Percentiles rank a stretch among this genome's conserved stretches.
These are phyloP conservation scores for Malacoctenus gilli DNA, from an alignment of 2,797 vertebrate species.

Conservation along the genomic window DNA sequence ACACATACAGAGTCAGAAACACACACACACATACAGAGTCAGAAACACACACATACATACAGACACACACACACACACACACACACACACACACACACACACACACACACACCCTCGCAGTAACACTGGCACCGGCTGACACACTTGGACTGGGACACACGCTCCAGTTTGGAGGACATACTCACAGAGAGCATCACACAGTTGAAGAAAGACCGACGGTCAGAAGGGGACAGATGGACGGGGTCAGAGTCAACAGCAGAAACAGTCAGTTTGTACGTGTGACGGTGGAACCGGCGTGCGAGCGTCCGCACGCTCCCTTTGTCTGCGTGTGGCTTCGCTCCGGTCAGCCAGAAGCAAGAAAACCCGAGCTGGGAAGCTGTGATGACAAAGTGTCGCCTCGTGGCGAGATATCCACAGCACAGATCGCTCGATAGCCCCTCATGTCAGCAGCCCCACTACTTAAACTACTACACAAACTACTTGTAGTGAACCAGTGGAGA, in stretches of 20 bases:
- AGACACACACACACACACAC: constrained; percentile 31
- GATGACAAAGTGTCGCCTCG: constrained; percentile 13
- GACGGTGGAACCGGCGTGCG: constrained; percentile 26
- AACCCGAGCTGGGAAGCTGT: constrained; percentile 12
- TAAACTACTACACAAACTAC: no score
- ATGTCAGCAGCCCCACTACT: no score
- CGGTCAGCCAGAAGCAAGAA: constrained; percentile 20
- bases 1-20: constrained; percentile 39
- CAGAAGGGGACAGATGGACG: constrained; percentile 78
- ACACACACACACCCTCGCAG: constrained; percentile 10
- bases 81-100: constrained; percentile 37
- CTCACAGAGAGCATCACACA: constrained; percentile 77
- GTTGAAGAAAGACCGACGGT: constrained; percentile 73
- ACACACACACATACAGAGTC: constrained; percentile 41
- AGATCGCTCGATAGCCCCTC: no score
- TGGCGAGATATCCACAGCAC: neutral
- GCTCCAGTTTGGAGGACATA: constrained; percentile 67
- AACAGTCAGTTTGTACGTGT: constrained; percentile 55
- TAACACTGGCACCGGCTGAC: constrained; percentile 19
- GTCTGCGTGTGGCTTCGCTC: constrained; percentile 4
- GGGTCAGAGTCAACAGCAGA: constrained; percentile 72
- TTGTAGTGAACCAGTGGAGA: no score
- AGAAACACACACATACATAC: constrained; percentile 49
- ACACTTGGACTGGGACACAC: constrained; percentile 36
- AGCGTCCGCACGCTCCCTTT: constrained; percentile 7